Evolutionary conservation across 92 coral and sea anemone genomes (phyloP), one percentile per base, ranked within the genome.

Genomic region (Actinostola sp.): DNA sequence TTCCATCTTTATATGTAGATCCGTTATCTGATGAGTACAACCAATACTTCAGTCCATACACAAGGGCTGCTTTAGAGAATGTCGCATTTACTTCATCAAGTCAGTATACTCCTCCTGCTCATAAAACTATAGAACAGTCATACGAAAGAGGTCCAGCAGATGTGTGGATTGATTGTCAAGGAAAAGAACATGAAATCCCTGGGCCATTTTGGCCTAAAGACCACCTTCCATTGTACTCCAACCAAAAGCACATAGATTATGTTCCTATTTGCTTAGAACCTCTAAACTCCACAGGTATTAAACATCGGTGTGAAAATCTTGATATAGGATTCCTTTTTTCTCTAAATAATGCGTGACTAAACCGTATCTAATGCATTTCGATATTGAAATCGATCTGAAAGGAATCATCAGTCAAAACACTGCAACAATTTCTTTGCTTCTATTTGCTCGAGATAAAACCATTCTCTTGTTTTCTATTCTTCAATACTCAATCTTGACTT

Each of bases 131-230:
- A 14, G 69, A 73, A 31, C 52, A 55, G 63, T 65, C 82, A 12
- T 90, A 73, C 53, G 76, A 83, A 71, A 77, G 88, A 33, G 84
- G 90, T 3, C 73, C 81, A 0, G 92, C 86, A 1, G 50, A 67
- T 11, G 48, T 67, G 15, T 90, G 97, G 97, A 28, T 71, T 0
- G 97, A 87, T 51, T 71, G 79, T 24, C 83, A 75, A 51, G 97
- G 97, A 32, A 49, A 66, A 1, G 63, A 67, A 27, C 92, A 87
- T 33, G 90, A 86, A 14, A 44, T 86, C 21, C 78, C 78, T 0
- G 99, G 99, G 25, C 99, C 99, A 3, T 95, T 66, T 67, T 95
- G 97, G 90, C 99, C 99, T 0, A 84, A 87, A 10, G 99, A 89
- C 27, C 97, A 92, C 53, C 64, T 88, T 49, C 99, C 99, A 26